Evolutionary conservation across 2,797 vertebrate species (phyloP).

Genomic region (Cynopterus sphinx): DNA sequence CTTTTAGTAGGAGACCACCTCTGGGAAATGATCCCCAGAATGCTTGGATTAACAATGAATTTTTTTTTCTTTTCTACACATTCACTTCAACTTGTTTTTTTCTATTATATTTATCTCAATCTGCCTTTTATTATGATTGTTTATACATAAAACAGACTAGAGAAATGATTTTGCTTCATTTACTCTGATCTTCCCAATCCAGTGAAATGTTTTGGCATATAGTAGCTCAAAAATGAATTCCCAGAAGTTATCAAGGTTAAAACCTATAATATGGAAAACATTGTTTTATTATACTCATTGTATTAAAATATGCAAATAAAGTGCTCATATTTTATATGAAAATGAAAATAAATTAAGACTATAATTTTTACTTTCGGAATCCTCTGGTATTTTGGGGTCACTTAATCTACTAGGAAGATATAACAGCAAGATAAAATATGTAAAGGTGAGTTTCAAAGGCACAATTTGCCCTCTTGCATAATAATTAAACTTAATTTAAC

Average conservation of each 20-base stretch:
- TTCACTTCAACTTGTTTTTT: background rate
- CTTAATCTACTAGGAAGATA: slow-evolving; percentile 1
- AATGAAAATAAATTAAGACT: background rate
- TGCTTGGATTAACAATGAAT: background rate
- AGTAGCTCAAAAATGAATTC: background rate
- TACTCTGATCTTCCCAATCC: background rate
- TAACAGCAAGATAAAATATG: background rate
- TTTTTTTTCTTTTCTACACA: background rate
- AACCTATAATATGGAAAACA: background rate
- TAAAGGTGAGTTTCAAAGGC: background rate
- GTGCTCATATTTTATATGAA: background rate
- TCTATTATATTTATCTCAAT: background rate
- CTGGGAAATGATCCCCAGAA: background rate
- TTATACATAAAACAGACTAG: background rate
- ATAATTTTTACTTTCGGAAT: slow-evolving; percentile 9
- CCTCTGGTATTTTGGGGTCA: background rate
- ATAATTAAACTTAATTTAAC: background rate
- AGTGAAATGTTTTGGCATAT: background rate
- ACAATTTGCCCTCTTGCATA: background rate
- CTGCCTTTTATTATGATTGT: background rate
- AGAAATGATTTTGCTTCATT: background rate
- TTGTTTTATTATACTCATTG: background rate
- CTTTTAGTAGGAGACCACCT: background rate
- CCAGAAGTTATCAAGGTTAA: background rate
- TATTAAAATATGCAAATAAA: background rate